Evolutionary conservation across 2,113 vertebrate species (phyloP).

Genomic region (Gadus macrocephalus): DNA sequence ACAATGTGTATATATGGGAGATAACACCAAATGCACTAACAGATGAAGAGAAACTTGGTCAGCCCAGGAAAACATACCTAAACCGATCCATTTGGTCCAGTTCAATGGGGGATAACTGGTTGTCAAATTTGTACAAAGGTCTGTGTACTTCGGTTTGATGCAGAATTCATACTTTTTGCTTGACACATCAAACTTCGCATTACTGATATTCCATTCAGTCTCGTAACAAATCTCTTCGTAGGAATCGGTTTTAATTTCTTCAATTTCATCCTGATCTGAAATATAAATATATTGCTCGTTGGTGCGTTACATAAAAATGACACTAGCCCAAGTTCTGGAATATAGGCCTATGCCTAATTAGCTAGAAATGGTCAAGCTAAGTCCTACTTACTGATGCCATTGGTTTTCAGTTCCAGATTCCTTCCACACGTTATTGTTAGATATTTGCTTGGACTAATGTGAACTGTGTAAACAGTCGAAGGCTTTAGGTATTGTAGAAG

Average conservation of each 20-base stretch:
- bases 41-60: too few relatives aligned
- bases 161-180: neutral
- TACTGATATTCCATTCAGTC: constrained; percentile 14
- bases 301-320: neutral
- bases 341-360: neutral
- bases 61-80: constrained; percentile 37
- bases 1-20: neutral
- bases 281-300: constrained; percentile 17
- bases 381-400: constrained; percentile 38
- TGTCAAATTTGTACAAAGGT: constrained; percentile 30
- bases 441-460: neutral
- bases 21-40: neutral
- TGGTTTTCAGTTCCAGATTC: accelerated
- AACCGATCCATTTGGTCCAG: accelerated
- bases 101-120: neutral
- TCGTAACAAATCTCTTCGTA: neutral
- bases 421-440: too few relatives aligned
- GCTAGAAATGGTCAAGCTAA: neutral
- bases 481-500: constrained; percentile 33
- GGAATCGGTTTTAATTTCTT: accelerated
- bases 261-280: constrained; percentile 12
- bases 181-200: accelerated
- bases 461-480: constrained; percentile 15
- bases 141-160: neutral
- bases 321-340: neutral